Percentiles rank a stretch among this genome's conserved stretches.
Evolutionary conservation across 1,140 invertebrate genomes (phyloP).

Genomic region (Sycophaga agraensis): DNA sequence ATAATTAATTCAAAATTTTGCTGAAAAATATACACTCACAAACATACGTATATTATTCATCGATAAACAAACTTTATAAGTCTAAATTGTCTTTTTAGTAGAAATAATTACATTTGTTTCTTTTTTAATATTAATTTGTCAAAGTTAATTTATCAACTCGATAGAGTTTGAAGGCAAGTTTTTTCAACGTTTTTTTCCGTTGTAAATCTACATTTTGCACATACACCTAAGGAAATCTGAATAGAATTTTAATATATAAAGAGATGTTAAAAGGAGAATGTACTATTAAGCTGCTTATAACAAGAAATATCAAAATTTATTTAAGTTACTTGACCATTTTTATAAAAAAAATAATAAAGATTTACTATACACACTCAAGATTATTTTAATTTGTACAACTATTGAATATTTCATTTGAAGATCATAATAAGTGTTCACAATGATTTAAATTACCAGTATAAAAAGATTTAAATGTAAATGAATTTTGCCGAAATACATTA

Average conservation of each 20-base stretch:
- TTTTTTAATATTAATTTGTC: slow-evolving; percentile 13
- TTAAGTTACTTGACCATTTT: too few species aligned
- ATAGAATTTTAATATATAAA: slow-evolving; percentile 16
- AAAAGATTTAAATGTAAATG: too few species aligned
- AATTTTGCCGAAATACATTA: too few species aligned
- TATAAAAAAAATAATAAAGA: too few species aligned
- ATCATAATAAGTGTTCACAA: too few species aligned
- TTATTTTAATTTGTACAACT: too few species aligned
- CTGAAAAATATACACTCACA: neutral
- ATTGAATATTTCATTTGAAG: too few species aligned
- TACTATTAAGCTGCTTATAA: neutral
- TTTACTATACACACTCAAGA: too few species aligned
- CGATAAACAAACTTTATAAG: slow-evolving; percentile 35
- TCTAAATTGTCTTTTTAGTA: slow-evolving; percentile 35
- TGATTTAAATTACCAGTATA: too few species aligned
- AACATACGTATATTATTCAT: slow-evolving; percentile 31
- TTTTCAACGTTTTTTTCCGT: slow-evolving; percentile 20
- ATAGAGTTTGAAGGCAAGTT: slow-evolving; percentile 26
- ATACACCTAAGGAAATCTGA: slow-evolving; percentile 7
- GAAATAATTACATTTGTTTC: slow-evolving; percentile 24
- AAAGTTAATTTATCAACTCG: slow-evolving; percentile 5
- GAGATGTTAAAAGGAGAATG: neutral
- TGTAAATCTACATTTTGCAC: slow-evolving; percentile 19
- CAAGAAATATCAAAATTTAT: neutral
- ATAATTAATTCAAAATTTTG: neutral